Evolutionary conservation across 2,113 vertebrate genomes (phyloP), one percentile per base, ranked within the genome.

Genomic region (Choloepus hoffmanni): DNA sequence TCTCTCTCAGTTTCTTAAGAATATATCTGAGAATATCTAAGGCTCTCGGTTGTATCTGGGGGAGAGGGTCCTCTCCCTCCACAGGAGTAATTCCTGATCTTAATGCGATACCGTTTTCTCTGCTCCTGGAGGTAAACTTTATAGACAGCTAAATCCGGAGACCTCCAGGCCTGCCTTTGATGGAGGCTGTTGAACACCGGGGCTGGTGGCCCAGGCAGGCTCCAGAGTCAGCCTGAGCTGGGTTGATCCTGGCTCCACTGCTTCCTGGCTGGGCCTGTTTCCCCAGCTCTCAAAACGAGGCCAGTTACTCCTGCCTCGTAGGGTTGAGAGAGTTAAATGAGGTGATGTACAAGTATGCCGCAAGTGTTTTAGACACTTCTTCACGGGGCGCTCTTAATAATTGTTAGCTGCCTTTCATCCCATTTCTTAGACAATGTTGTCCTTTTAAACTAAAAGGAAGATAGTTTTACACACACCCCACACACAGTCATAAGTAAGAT

Each of bases 281-380:
- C 73, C 55, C 45, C 19, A 48, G 14, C 45, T 19, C 13, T 63
- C 79, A 65, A 65, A 28, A 43, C 58, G 50, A 77, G 48, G 72
- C 1, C 23, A 4, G 4, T 36, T 26, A 16, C 15, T 48, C 3
- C 62, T 36, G 11, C 72, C 3, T 15, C 11, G 6, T 11, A 26
- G 24, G 12, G 85, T 7, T 7, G 12, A 1, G 18, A 30, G 4
- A 21, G 2, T 30, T 50, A 21, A 48, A 11, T 15, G 40, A 33
- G 70, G 11, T 19, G 15, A 7, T 3, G 7, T 9, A 13, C 1
- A 0, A 18, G 70, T 50, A 24, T 21, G 5, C 7, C 4, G 12
- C 19, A 65, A 13, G 62, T n/a, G 26, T 43, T 36, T 33, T 21
- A 58, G 55, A 2, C 50, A 9, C 28, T n/a, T 33, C 23, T 15